phyloP scores from a whole-genome alignment of 2,888 invertebrate genomes.

The Eupsilia transversa region DNA sequence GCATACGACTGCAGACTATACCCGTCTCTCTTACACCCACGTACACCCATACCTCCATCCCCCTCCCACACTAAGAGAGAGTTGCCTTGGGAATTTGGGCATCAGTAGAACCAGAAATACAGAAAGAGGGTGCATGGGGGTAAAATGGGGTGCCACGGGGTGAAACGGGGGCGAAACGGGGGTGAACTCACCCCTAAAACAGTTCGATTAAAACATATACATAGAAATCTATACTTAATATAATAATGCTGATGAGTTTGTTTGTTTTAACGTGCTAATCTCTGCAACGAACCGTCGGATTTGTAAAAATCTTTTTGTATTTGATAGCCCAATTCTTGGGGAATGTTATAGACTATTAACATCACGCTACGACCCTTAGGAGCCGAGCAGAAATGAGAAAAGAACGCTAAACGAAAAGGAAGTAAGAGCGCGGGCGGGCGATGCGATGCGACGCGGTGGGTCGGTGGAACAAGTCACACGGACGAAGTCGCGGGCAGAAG shows the following conservation, averaged over 20 bases:
- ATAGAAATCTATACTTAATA: constrained; percentile 8
- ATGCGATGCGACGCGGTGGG: not conserved
- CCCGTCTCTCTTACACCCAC: constrained; percentile 58
- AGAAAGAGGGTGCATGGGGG: constrained; percentile 44
- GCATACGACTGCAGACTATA: constrained; percentile 63
- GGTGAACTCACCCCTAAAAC: constrained; percentile 26
- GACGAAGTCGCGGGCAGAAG: too few relatives aligned
- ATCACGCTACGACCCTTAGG: not conserved
- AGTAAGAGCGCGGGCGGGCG: too few relatives aligned
- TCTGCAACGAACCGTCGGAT: fast-evolving
- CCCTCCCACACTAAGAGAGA: constrained; percentile 60
- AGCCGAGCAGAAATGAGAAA: not conserved
- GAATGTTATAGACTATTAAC: not conserved
- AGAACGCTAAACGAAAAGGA: not conserved
- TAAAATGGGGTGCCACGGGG: constrained; percentile 24
- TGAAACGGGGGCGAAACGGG: constrained; percentile 2
- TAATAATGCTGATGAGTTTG: not conserved
- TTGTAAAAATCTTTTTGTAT: not conserved
- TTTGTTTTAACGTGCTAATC: not conserved
- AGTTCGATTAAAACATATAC: constrained; percentile 48
- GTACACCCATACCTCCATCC: constrained; percentile 39
- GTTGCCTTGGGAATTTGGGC: constrained; percentile 60
- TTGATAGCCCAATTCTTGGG: not conserved
- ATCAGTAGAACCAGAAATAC: constrained; percentile 59
- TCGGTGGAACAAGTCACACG: not conserved